phyloP scores from a whole-genome alignment of 2,888 invertebrate species.

The Calliopum simillimum region DNA sequence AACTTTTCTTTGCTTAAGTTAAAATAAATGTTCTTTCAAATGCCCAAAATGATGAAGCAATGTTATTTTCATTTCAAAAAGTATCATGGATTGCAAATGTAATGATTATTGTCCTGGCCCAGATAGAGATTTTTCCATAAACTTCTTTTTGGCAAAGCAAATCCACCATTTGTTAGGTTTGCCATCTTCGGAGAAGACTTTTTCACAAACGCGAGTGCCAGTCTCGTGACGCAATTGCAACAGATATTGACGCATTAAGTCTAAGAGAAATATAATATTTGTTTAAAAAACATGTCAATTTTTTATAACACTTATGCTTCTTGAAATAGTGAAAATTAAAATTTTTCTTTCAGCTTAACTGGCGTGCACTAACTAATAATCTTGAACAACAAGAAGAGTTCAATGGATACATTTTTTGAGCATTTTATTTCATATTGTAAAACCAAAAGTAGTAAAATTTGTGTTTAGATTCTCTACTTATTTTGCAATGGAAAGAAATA shows the following conservation, averaged over 20 bases:
- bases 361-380: too few relatives aligned
- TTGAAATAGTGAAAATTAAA: too few relatives aligned
- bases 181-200: slow-evolving; percentile 90
- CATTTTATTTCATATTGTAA: too few relatives aligned
- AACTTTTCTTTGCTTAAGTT: slow-evolving; percentile 19
- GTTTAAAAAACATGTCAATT: neutral
- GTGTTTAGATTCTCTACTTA: too few relatives aligned
- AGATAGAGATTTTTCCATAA: slow-evolving; percentile 96
- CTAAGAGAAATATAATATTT: slow-evolving; percentile 69
- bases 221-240: slow-evolving; percentile 96
- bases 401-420: too few relatives aligned
- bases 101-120: slow-evolving; percentile 64
- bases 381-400: too few relatives aligned
- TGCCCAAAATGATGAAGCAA: neutral
- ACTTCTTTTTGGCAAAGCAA: slow-evolving; percentile 98
- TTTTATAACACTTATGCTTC: slow-evolving; percentile 16
- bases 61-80: neutral
- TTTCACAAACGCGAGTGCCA: slow-evolving; percentile 89
- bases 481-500: too few relatives aligned
- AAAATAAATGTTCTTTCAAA: slow-evolving; percentile 5
- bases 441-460: too few relatives aligned
- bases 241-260: slow-evolving; percentile 91
- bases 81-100: neutral
- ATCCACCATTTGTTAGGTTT: slow-evolving; percentile 99
- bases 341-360: too few relatives aligned